phyloP scores from a whole-genome alignment of 2,113 vertebrate species.

The Hemicordylus capensis region DNA sequence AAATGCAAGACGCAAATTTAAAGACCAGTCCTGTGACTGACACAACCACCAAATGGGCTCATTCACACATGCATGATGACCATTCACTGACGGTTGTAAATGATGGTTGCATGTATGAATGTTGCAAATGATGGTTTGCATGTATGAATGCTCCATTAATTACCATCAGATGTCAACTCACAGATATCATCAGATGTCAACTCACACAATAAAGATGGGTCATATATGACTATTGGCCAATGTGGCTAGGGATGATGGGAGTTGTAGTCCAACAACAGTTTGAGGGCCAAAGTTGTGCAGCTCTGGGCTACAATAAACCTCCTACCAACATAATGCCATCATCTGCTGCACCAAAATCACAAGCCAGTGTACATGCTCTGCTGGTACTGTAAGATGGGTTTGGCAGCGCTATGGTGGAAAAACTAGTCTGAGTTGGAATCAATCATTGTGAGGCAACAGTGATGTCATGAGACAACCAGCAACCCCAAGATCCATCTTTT shows the following conservation, averaged over 20 bases:
- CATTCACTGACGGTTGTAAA: too few relatives aligned
- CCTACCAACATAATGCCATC: background rate
- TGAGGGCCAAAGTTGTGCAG: too few relatives aligned
- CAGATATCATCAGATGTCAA: background rate
- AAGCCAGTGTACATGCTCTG: background rate
- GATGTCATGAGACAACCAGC: background rate
- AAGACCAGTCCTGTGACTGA: background rate
- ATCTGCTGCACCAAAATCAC: background rate
- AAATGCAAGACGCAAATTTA: background rate
- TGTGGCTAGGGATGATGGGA: background rate
- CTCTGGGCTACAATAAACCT: background rate
- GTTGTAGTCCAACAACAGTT: background rate
- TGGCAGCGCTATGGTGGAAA: background rate
- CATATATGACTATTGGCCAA: too few relatives aligned
- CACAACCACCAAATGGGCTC: background rate
- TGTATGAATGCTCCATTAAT: background rate
- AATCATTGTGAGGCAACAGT: background rate
- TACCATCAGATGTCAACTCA: background rate
- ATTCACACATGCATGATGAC: background rate
- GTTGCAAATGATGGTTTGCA: background rate
- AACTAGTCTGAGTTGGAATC: background rate
- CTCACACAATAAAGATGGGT: background rate
- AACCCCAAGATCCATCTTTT: background rate
- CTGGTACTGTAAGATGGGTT: background rate
- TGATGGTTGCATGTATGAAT: background rate